Evolutionary conservation across 2,888 invertebrate genomes (phyloP).

Genomic region (Tiliacea aurago): DNA sequence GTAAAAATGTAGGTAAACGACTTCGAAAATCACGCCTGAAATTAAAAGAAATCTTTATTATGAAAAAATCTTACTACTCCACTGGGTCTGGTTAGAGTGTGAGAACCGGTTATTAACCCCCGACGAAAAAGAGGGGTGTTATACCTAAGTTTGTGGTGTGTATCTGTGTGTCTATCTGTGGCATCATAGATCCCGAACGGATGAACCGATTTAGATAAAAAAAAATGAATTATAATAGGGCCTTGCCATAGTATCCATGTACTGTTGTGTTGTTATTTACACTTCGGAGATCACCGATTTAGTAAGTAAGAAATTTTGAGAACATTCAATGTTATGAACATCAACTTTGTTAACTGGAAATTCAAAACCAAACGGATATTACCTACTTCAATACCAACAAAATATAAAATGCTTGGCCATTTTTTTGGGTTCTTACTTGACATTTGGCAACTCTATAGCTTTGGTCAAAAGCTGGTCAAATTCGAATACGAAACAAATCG

Average conservation of each 20-base stretch:
- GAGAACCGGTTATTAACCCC: neutral
- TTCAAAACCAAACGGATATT: constrained; percentile 1
- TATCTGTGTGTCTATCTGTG: no score
- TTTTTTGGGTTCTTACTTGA: constrained; percentile 19
- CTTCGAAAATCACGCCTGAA: neutral
- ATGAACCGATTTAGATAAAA: no score
- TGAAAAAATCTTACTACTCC: neutral
- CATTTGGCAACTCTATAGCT: constrained; percentile 36
- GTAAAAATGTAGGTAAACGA: neutral
- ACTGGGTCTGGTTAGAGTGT: neutral
- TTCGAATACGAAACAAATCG: constrained; percentile 33
- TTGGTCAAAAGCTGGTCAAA: constrained; percentile 20
- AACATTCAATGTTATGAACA: neutral
- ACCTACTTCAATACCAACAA: constrained; percentile 10
- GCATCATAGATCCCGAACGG: no score
- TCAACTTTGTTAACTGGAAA: neutral
- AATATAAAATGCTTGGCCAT: neutral
- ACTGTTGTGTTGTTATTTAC: neutral
- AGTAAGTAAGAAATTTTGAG: neutral
- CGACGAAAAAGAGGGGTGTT: no score
- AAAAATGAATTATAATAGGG: no score
- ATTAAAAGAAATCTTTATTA: neutral
- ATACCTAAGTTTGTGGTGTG: no score
- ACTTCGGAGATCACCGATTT: neutral
- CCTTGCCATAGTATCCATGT: neutral